These are phyloP conservation scores for Andrena dorsata DNA, from an alignment of 2,888 invertebrate species.

Conservation along the genomic window DNA sequence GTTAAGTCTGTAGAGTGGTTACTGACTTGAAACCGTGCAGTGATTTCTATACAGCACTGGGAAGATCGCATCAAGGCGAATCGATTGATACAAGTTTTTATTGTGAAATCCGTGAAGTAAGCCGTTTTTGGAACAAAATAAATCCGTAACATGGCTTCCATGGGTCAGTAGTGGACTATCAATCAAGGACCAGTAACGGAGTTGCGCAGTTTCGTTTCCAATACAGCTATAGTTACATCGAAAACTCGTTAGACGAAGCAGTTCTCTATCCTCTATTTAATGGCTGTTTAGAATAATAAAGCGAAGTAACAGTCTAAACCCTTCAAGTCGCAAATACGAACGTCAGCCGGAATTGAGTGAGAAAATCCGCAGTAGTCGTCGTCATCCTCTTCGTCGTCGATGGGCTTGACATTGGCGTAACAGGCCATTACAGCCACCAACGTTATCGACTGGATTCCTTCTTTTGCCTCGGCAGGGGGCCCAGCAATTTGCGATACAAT, in stretches of 20 bases:
- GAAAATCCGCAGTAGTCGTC: conserved; percentile 49
- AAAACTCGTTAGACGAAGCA: background rate
- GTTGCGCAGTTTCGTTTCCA: background rate
- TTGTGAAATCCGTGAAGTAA: too few relatives aligned
- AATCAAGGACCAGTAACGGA: background rate
- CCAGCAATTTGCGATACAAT: conserved; percentile 81
- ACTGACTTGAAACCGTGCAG: too few relatives aligned
- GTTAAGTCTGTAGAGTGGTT: too few relatives aligned
- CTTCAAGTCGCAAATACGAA: conserved; percentile 50
- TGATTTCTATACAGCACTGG: too few relatives aligned
- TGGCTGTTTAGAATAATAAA: background rate
- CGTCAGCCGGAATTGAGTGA: conserved; percentile 59
- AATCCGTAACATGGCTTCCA: too few relatives aligned
- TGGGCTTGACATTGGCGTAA: conserved; percentile 69
- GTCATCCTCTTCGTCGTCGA: conserved; percentile 54
- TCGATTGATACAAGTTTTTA: too few relatives aligned
- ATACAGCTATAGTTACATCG: background rate
- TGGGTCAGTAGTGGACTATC: too few relatives aligned
- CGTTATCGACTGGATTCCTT: conserved; percentile 46
- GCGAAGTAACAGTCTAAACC: background rate
- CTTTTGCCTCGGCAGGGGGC: conserved; percentile 60
- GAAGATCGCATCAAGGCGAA: too few relatives aligned
- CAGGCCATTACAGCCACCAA: conserved; percentile 72
- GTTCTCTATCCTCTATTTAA: background rate
- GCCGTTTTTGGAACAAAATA: too few relatives aligned